Evolutionary conservation across 2,888 invertebrate genomes (phyloP).

Genomic region (Mactromeris polynyma): DNA sequence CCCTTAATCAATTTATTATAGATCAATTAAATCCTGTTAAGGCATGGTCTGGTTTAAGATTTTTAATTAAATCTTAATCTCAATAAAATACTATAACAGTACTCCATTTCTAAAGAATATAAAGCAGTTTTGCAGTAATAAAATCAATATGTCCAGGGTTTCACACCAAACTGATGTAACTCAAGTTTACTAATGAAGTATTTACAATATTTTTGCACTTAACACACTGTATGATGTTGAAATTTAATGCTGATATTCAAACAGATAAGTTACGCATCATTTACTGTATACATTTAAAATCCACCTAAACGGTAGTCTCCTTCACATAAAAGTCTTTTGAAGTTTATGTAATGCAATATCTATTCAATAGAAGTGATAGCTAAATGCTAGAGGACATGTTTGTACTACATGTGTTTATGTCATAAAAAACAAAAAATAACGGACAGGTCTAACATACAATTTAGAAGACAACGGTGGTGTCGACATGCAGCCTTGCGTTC

Average conservation of each 20-base stretch:
- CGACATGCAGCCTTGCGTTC: no score
- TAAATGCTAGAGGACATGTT: background rate
- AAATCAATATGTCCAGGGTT: no score
- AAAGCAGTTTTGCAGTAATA: background rate
- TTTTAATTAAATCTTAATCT: background rate
- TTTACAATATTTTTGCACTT: no score
- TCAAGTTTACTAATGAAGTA: no score
- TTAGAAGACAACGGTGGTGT: background rate
- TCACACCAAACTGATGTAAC: no score
- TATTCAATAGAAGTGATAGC: slow-evolving; percentile 11
- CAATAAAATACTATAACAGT: background rate
- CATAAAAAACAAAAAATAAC: background rate
- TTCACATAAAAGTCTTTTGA: slow-evolving; percentile 20
- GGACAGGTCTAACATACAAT: slow-evolving; percentile 1
- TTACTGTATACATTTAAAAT: background rate
- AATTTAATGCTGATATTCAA: slow-evolving; percentile 15
- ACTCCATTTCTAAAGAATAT: background rate
- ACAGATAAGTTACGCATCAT: slow-evolving; percentile 18
- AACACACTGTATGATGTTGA: background rate
- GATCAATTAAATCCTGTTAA: no score
- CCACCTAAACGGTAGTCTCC: background rate
- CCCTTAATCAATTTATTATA: no score
- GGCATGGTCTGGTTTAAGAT: background rate
- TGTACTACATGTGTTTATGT: background rate
- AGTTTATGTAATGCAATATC: slow-evolving; percentile 6